Conservation (phyloP, 2,888 invertebrate species). For the Brachylomia viminalis region DNA sequence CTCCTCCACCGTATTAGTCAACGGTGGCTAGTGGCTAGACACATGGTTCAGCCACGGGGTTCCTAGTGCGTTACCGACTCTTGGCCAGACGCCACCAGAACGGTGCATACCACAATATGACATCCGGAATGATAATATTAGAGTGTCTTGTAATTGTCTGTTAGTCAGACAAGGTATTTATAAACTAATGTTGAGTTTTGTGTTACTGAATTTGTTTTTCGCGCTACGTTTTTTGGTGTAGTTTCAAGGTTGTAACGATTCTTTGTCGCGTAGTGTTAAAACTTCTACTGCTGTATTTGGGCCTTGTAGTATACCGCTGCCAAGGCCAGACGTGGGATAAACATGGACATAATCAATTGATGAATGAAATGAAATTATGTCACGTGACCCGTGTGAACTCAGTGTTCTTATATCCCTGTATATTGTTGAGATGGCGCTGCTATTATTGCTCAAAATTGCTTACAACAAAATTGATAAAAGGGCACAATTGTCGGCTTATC, state of each 20-base stretch:
- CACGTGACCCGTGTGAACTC: background rate
- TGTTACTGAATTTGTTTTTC: slow-evolving; percentile 22
- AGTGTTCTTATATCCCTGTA: too few species aligned
- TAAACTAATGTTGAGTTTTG: slow-evolving; percentile 50
- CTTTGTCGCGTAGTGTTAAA: background rate
- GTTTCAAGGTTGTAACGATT: slow-evolving; percentile 28
- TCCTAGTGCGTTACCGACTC: slow-evolving; percentile 41
- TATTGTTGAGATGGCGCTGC: background rate
- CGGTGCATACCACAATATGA: slow-evolving; percentile 55
- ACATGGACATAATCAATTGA: background rate
- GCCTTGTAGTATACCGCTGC: background rate
- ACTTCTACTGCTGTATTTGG: background rate
- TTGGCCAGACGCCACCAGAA: slow-evolving; percentile 58
- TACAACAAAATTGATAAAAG: slow-evolving; percentile 9
- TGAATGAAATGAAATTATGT: background rate
- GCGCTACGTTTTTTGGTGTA: slow-evolving; percentile 7
- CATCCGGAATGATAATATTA: slow-evolving; percentile 61
- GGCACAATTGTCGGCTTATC: background rate
- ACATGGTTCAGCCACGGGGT: slow-evolving; percentile 54
- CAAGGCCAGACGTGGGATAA: background rate
- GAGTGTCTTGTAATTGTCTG: slow-evolving; percentile 48
- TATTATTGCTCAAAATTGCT: background rate
- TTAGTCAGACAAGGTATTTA: slow-evolving; percentile 59
- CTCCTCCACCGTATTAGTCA: slow-evolving; percentile 44
- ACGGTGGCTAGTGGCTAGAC: slow-evolving; percentile 43